Conservation (phyloP, 2,113 vertebrate genomes). For the Pachycephala philippinensis region DNA sequence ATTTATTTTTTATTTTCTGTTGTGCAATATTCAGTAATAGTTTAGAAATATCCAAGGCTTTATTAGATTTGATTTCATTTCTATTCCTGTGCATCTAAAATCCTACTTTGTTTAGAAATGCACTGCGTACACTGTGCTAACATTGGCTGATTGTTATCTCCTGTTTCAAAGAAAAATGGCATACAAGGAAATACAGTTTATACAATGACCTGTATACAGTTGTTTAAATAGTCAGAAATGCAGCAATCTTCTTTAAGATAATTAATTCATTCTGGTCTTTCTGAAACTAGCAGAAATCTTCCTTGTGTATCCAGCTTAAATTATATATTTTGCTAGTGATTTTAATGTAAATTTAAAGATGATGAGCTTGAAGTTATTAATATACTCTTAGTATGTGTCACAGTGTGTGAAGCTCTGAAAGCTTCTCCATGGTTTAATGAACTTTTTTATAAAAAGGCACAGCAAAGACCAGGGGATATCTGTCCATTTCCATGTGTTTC, state of each 20-base stretch:
- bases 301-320: not conserved
- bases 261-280: not conserved
- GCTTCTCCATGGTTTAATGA: not conserved
- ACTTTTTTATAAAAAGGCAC: not conserved
- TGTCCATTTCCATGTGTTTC: not conserved
- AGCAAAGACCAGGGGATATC: not conserved
- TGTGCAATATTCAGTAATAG: not conserved
- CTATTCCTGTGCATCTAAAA: not conserved
- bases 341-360: not conserved
- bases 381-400: not conserved
- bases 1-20: not conserved
- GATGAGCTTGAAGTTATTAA: not conserved
- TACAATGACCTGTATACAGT: not conserved
- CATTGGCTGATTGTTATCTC: not conserved
- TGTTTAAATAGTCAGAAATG: not conserved
- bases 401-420: not conserved
- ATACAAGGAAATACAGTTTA: not conserved
- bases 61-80: not conserved
- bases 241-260: not conserved
- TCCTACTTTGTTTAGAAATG: not conserved
- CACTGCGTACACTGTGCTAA: not conserved
- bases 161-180: not conserved
- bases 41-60: not conserved
- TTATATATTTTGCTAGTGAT: not conserved
- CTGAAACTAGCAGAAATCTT: not conserved